Conservation (phyloP, 2,888 invertebrate genomes). For the Ceramica pisi region DNA sequence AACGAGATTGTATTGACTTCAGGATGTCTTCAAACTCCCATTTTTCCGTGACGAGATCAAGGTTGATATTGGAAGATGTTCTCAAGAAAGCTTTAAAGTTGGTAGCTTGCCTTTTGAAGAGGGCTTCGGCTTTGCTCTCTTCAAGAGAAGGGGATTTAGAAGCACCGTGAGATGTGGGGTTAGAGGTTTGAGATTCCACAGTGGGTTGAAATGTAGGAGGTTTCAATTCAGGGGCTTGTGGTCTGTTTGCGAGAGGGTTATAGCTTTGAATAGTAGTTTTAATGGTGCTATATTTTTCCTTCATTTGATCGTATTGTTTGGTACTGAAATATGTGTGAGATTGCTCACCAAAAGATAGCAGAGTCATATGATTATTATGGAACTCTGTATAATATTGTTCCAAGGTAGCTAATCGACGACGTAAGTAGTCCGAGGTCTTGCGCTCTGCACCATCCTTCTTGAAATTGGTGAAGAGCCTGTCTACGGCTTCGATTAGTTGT, state of each 20-base stretch:
- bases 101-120: conserved; percentile 24
- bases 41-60: conserved; percentile 25
- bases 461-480: too few relatives aligned
- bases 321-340: too few relatives aligned
- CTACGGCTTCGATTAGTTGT: too few relatives aligned
- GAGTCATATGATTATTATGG: too few relatives aligned
- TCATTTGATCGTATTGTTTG: too few relatives aligned
- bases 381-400: too few relatives aligned
- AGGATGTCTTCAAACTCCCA: conserved; percentile 33
- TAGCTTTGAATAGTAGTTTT: conserved; percentile 15
- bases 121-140: conserved; percentile 7
- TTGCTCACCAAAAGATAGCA: too few relatives aligned
- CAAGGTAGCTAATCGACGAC: too few relatives aligned
- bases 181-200: background rate
- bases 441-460: too few relatives aligned
- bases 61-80: conserved; percentile 13
- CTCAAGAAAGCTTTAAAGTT: conserved; percentile 28
- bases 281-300: conserved; percentile 12
- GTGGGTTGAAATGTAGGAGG: conserved; percentile 21
- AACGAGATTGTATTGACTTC: conserved; percentile 15
- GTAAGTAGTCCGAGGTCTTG: too few relatives aligned
- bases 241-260: conserved; percentile 8
- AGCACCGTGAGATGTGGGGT: background rate
- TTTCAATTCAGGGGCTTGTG: conserved; percentile 22
- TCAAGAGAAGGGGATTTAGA: conserved; percentile 7